Evolutionary conservation across 2,113 vertebrate genomes (phyloP).

Genomic region (Nettapus auritus): DNA sequence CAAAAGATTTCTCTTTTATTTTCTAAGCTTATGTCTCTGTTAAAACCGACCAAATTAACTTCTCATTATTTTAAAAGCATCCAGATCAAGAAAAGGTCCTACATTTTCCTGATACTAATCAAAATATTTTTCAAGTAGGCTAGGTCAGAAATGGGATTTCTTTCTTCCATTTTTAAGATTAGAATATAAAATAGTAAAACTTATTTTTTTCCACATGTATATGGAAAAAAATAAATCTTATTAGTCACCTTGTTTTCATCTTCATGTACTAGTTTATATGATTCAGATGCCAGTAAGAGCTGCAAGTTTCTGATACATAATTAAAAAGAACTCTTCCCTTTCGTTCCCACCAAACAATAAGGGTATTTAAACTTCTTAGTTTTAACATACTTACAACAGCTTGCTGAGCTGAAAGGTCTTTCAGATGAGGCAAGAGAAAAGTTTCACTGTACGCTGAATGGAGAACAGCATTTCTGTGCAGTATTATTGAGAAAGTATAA

Average conservation of each 20-base stretch:
- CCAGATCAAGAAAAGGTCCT: background rate
- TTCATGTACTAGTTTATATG: background rate
- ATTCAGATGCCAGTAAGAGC: background rate
- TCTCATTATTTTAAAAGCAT: background rate
- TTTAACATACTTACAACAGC: slow-evolving; percentile 84
- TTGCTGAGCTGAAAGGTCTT: slow-evolving; percentile 87
- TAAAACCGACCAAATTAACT: background rate
- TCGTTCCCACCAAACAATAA: background rate
- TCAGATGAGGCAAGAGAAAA: slow-evolving; percentile 91
- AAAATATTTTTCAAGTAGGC: background rate
- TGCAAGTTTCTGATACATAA: background rate
- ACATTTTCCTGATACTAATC: background rate
- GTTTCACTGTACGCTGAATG: slow-evolving; percentile 85
- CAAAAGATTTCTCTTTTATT: background rate
- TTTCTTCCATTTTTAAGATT: background rate
- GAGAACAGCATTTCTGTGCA: slow-evolving; percentile 88
- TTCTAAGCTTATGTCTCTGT: background rate
- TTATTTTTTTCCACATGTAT: background rate
- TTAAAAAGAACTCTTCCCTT: background rate
- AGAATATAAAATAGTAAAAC: background rate
- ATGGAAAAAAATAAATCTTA: background rate
- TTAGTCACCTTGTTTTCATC: background rate
- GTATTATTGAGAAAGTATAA: slow-evolving; percentile 77
- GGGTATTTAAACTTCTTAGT: background rate
- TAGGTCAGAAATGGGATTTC: background rate